Base-by-base conservation (phyloP, 2,888 invertebrate genomes). In the Heteromurus nitidus region DNA sequence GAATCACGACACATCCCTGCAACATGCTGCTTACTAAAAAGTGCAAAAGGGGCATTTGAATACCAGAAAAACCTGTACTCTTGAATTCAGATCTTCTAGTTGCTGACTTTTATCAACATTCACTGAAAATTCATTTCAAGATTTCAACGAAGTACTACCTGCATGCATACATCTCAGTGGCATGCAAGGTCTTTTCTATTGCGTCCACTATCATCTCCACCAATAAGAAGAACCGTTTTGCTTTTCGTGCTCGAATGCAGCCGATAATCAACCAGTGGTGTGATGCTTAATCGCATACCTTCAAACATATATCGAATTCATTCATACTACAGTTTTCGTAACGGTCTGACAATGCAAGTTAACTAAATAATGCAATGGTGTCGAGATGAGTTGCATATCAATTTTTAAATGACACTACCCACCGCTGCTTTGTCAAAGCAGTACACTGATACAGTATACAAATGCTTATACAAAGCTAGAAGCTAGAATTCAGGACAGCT, bases 61-160 rank as follows among this genome's bases (percentile, higher is more conserved):
- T 79, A 79, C 77, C 64, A 70, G 77, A 70, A 79, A 79, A 79
- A 79, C 77, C 70, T 70, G 77, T 70, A 79, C 53, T 79, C 47
- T 31, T 64, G 36, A 64, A 70, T 70, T 53, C 24, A 36, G 42
- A 64, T 70, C 65, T 55, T 47, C 58, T 28, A 28, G 42, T 75
- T 47, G 30, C 20, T 7, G 26, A n/a, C n/a, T 47, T 47, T n/a
- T 9, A 65, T 73, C 73, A 26, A 55, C 65, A 75, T 36, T 65
- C 22, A 42, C 24, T 26, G 26, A 75, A 67, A 55, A 75, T 5
- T 13, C n/a, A n/a, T n/a, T n/a, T n/a, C n/a, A n/a, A 73, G 64
- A 44, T 31, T 62, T 1, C 26, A n/a, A 36, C 22, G 13, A 18
- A 24, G 44, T 30, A n/a, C n/a, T n/a, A 60, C 60, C 60, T 64